phyloP scores from a whole-genome alignment of 2,888 invertebrate genomes.

The Antitype chi region DNA sequence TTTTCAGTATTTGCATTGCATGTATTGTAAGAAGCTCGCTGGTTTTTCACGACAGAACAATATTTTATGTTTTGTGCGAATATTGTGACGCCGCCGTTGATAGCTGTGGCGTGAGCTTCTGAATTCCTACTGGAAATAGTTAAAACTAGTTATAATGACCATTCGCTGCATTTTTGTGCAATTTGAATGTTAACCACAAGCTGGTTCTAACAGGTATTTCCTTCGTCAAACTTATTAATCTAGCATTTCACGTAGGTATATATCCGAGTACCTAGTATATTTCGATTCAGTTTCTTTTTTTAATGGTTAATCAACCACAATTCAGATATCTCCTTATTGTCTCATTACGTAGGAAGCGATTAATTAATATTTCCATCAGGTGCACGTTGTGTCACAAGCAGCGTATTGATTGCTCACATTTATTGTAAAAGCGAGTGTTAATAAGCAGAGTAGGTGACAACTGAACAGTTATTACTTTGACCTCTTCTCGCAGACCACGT shows the following conservation, averaged over 20 bases:
- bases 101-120: constrained; percentile 31
- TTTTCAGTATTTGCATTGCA: constrained; percentile 35
- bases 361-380: constrained; percentile 32
- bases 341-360: background rate
- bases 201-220: constrained; percentile 12
- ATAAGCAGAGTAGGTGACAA: background rate
- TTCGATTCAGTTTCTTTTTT: background rate
- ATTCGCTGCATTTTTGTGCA: constrained; percentile 3
- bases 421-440: constrained; percentile 22
- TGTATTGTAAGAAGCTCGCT: constrained; percentile 24
- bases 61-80: constrained; percentile 14
- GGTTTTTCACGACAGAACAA: constrained; percentile 23
- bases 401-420: constrained; percentile 13
- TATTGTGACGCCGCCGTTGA: background rate
- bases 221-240: background rate
- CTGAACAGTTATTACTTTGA: constrained; percentile 23
- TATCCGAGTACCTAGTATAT: background rate
- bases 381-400: constrained; percentile 6
- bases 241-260: background rate
- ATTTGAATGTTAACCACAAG: background rate
- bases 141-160: constrained; percentile 12
- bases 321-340: background rate
- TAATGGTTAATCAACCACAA: background rate
- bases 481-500: constrained; percentile 17
- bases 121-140: constrained; percentile 4